Conservation (phyloP, 2,113 vertebrate genomes). For the Channa maculata region DNA sequence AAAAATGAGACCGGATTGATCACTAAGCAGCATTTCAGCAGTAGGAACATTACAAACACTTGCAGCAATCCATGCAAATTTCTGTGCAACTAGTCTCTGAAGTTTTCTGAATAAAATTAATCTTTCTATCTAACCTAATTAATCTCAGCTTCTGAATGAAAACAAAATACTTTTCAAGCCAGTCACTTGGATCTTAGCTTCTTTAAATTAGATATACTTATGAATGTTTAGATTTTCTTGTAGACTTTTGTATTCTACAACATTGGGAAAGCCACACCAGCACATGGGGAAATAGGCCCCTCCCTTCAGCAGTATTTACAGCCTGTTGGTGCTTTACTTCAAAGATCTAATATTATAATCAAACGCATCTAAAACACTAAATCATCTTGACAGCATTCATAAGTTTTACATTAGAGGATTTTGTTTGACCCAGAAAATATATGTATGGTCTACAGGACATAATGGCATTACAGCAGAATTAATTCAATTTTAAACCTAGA, state of each 20-base stretch:
- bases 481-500: slow-evolving; percentile 54
- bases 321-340: slow-evolving; percentile 16
- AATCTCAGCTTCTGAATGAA: neutral
- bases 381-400: slow-evolving; percentile 45
- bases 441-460: slow-evolving; percentile 39
- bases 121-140: neutral
- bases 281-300: slow-evolving; percentile 14
- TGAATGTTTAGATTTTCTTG: neutral
- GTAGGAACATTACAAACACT: too few relatives aligned
- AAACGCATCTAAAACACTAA: slow-evolving; percentile 20
- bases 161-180: neutral
- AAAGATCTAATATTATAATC: slow-evolving; percentile 47
- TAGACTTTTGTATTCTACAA: neutral
- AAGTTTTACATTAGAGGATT: slow-evolving; percentile 27
- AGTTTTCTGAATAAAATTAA: slow-evolving; percentile 3
- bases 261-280: neutral
- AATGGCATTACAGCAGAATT: slow-evolving; percentile 44
- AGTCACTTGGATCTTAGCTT: too few relatives aligned
- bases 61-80: neutral
- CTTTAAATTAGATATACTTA: too few relatives aligned
- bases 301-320: slow-evolving; percentile 16
- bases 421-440: slow-evolving; percentile 46
- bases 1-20: neutral
- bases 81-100: neutral
- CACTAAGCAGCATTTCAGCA: too few relatives aligned